phyloP scores from a whole-genome alignment of 2,797 vertebrate genomes.

The Australoheros facetus region DNA sequence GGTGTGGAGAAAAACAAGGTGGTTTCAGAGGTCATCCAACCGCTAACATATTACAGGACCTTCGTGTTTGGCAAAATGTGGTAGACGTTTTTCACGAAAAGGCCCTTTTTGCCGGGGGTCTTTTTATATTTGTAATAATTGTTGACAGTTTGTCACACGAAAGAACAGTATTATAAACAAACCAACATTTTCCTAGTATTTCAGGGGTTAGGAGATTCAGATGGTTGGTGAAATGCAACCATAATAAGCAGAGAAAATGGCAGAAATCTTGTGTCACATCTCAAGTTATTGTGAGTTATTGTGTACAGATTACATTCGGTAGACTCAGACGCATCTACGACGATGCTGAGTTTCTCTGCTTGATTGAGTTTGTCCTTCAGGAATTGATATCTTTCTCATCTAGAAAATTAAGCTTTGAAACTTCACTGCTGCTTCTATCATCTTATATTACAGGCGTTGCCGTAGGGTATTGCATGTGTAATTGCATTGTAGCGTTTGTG shows the following conservation, averaged over 20 bases:
- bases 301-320: background rate
- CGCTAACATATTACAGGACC: accelerated
- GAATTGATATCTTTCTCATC: slow-evolving; percentile 3
- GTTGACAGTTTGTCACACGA: background rate
- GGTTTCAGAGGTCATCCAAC: background rate
- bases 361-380: background rate
- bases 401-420: background rate
- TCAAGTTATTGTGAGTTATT: background rate
- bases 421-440: slow-evolving; percentile 7
- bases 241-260: background rate
- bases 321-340: background rate
- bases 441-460: slow-evolving; percentile 44
- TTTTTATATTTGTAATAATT: background rate
- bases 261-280: background rate
- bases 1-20: background rate
- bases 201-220: background rate
- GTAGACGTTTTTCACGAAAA: background rate
- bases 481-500: slow-evolving; percentile 72
- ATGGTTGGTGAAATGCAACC: background rate
- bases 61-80: background rate
- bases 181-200: background rate
- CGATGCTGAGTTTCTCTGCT: background rate
- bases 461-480: slow-evolving; percentile 64
- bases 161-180: background rate
- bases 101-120: background rate